A percentile compares a stretch with the other conserved stretches of the same genome.
phyloP scores from a whole-genome alignment of 1,140 invertebrate species.

The Drosophila azteca region DNA sequence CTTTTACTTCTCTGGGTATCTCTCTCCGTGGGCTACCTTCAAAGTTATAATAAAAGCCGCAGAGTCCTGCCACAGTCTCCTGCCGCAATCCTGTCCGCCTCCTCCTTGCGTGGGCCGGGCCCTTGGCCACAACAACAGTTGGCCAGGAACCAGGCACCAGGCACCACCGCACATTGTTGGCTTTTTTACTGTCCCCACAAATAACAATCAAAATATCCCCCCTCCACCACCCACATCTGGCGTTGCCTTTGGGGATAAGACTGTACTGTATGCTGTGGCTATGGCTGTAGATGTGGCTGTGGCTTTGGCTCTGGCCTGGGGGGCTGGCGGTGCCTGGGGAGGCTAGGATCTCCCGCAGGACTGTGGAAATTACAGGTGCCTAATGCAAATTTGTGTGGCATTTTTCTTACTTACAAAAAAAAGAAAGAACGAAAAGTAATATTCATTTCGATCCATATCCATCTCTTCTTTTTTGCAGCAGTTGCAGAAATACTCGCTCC shows the following conservation, averaged over 20 bases:
- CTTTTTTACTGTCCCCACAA: constrained; percentile 78
- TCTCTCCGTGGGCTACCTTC: constrained; percentile 46
- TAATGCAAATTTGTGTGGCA: constrained; percentile 80
- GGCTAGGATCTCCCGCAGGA: constrained; percentile 16
- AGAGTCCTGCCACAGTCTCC: constrained; percentile 11
- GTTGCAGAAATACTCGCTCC: constrained; percentile 43
- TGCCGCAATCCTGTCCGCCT: not conserved
- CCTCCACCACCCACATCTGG: not conserved
- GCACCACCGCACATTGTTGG: constrained; percentile 52
- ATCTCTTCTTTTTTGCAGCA: constrained; percentile 31
- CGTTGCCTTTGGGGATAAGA: constrained; percentile 48
- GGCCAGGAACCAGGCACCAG: constrained; percentile 42
- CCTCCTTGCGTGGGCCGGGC: constrained; percentile 17
- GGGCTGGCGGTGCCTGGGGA: constrained; percentile 50
- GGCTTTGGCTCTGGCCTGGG: not conserved
- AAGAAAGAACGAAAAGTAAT: constrained; percentile 46
- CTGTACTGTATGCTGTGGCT: constrained; percentile 2
- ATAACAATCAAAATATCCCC: constrained; percentile 72
- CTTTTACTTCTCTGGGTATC: not conserved
- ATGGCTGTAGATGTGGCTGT: constrained; percentile 1
- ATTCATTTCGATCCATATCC: constrained; percentile 41
- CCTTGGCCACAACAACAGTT: constrained; percentile 51
- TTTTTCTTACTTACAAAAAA: constrained; percentile 54
- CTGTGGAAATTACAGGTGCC: constrained; percentile 73
- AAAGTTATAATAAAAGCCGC: constrained; percentile 77